phyloP scores from a whole-genome alignment of 1,140 invertebrate species.

The Penaeus vannamei region DNA sequence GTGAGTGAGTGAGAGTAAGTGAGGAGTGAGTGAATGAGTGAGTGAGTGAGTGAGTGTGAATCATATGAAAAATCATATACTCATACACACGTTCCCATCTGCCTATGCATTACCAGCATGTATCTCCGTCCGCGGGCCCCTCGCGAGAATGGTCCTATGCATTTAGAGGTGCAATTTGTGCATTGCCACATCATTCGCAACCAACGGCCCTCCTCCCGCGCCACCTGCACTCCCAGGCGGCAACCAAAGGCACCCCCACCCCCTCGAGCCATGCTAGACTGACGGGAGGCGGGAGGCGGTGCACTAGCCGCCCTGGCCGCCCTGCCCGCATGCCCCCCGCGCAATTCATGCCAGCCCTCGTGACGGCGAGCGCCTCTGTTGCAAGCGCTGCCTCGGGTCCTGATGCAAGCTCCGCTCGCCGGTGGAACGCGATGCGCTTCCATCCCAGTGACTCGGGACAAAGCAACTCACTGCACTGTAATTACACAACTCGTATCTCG shows the following conservation, averaged over 20 bases:
- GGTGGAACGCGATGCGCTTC: not conserved
- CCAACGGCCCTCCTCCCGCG: not conserved
- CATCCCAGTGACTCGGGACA: not conserved
- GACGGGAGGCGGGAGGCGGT: not conserved
- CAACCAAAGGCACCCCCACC: not conserved
- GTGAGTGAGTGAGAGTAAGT: not conserved
- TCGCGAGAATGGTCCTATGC: too few relatives aligned
- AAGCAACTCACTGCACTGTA: too few relatives aligned
- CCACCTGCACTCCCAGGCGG: constrained; percentile 2
- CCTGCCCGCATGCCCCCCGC: too few relatives aligned
- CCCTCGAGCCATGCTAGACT: not conserved
- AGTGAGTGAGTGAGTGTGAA: too few relatives aligned
- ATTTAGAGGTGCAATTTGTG: not conserved
- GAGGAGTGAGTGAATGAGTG: too few relatives aligned
- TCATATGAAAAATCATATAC: too few relatives aligned
- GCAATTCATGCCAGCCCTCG: not conserved
- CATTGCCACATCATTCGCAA: not conserved
- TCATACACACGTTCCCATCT: not conserved
- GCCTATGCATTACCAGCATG: not conserved
- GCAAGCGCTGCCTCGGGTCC: too few relatives aligned
- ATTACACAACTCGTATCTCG: not conserved
- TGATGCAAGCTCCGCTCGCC: too few relatives aligned
- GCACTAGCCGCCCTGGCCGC: too few relatives aligned
- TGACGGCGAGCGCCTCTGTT: too few relatives aligned
- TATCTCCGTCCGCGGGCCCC: too few relatives aligned